Conservation (phyloP, 2,113 vertebrate genomes). For the Pelecanus crispus region DNA sequence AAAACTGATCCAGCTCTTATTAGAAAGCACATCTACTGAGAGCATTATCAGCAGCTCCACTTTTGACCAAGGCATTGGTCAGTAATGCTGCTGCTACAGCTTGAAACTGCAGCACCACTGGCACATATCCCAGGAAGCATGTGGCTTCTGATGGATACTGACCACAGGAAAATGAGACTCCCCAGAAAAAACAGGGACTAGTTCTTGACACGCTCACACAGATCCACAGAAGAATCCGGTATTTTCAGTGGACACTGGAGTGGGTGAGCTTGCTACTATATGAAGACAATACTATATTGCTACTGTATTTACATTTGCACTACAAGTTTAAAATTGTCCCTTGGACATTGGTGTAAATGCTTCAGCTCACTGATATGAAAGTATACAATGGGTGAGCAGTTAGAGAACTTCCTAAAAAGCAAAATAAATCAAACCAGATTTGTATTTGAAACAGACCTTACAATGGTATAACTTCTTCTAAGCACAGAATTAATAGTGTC, state of each 20-base stretch:
- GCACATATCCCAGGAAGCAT: not conserved
- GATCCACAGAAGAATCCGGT: not conserved
- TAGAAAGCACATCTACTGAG: not conserved
- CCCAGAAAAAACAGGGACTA: not conserved
- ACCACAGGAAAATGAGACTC: not conserved
- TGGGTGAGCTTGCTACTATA: not conserved
- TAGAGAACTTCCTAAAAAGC: not conserved
- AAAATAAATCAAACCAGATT: not conserved
- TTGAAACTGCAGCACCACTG: not conserved
- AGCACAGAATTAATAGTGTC: not conserved
- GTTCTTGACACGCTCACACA: not conserved
- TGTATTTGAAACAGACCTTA: not conserved
- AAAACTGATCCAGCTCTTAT: not conserved
- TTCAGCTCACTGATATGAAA: not conserved
- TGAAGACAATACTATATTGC: no score
- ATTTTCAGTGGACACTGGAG: not conserved
- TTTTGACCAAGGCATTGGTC: not conserved
- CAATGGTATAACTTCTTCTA: not conserved
- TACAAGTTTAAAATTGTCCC: not conserved
- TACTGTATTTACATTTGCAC: not conserved
- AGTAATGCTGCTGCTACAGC: not conserved
- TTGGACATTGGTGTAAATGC: not conserved
- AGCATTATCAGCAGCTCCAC: not conserved
- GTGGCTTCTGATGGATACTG: not conserved
- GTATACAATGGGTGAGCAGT: not conserved